Conservation (phyloP, 1,140 invertebrate genomes). For the Pantala flavescens region DNA sequence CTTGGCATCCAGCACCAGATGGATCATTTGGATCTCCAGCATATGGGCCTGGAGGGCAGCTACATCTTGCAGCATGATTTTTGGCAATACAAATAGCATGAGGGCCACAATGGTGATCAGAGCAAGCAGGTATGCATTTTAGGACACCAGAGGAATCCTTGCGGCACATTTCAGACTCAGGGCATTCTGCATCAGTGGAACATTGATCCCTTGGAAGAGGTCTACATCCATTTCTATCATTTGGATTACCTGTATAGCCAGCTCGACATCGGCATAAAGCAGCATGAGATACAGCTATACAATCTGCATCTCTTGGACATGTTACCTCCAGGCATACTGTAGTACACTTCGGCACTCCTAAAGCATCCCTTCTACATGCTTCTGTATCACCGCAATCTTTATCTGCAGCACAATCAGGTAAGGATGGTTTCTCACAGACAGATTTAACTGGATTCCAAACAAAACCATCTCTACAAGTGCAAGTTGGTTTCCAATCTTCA, state of each 20-base stretch:
- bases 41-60: constrained; percentile 72
- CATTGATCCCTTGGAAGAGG: constrained; percentile 60
- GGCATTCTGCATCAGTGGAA: constrained; percentile 64
- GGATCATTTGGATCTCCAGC: constrained; percentile 72
- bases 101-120: constrained; percentile 64
- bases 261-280: constrained; percentile 66
- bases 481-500: constrained; percentile 51
- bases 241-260: constrained; percentile 77
- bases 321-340: constrained; percentile 65
- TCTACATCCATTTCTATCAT: constrained; percentile 74
- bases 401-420: constrained; percentile 65
- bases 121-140: constrained; percentile 62
- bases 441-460: constrained; percentile 73
- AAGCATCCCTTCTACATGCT: constrained; percentile 65
- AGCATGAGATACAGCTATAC: constrained; percentile 58
- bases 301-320: constrained; percentile 71
- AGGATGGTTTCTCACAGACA: constrained; percentile 68
- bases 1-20: constrained; percentile 52
- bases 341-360: constrained; percentile 73
- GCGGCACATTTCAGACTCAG: constrained; percentile 65
- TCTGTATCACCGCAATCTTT: constrained; percentile 55
- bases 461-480: constrained; percentile 62
- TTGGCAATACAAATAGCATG: constrained; percentile 75
- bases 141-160: constrained; percentile 32
- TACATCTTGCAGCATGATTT: constrained; percentile 77